phyloP scores from a whole-genome alignment of 53 echinoderm and acorn worm species.

The Apostichopus leukothele region DNA sequence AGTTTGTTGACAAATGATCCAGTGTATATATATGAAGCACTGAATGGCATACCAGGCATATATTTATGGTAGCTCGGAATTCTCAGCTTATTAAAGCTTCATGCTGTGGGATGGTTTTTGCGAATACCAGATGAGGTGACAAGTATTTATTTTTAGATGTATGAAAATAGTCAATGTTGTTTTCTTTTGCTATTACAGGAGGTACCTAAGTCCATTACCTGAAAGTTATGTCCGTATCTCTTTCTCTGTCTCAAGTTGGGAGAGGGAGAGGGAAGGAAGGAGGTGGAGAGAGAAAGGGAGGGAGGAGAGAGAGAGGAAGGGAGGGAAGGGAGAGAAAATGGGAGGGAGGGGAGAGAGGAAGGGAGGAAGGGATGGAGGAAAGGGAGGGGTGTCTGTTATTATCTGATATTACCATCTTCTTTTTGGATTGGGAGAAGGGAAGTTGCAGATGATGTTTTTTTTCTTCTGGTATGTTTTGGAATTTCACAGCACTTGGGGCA shows the following conservation, averaged over 20 bases:
- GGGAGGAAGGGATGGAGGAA: no score
- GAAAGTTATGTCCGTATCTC: no score
- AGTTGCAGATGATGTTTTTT: no score
- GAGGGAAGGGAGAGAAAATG: neutral
- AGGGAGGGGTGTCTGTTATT: no score
- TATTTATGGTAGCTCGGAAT: neutral
- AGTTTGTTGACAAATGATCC: constrained; percentile 12
- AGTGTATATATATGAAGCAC: neutral
- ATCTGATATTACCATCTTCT: no score
- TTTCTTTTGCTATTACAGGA: no score
- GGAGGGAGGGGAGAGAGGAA: neutral
- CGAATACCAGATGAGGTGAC: constrained; percentile 9
- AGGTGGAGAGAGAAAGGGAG: neutral
- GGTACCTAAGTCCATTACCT: no score
- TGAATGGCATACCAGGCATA: constrained; percentile 14
- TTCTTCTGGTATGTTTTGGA: no score
- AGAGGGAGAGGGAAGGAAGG: neutral
- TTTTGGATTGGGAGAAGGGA: no score
- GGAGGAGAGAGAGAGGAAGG: neutral
- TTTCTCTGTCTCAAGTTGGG: no score
- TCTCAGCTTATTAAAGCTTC: neutral
- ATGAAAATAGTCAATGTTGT: no score
- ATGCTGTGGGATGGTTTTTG: neutral
- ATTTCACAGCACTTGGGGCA: no score
- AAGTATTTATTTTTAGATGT: neutral